Percentiles rank a stretch among this genome's conserved stretches.
These are phyloP conservation scores for Pelvicachromis taeniatus DNA, from an alignment of 2,113 vertebrate species.

Conservation along the genomic window DNA sequence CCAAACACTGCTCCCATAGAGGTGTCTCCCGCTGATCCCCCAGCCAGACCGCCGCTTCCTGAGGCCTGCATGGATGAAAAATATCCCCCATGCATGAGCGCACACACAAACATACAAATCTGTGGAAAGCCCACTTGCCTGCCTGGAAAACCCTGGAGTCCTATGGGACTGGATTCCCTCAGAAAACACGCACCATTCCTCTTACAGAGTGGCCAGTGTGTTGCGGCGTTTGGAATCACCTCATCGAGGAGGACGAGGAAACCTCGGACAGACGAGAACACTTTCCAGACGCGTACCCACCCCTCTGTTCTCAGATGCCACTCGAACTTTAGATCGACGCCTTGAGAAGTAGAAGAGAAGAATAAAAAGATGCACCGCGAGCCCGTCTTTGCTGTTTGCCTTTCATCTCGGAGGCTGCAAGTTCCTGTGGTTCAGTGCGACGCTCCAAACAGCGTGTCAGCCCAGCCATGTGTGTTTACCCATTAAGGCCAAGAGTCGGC, in stretches of 20 bases:
- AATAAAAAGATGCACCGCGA: background rate
- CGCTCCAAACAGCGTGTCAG: background rate
- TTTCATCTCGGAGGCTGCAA: constrained; percentile 20
- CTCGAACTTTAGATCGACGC: constrained; percentile 34
- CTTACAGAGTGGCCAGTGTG: constrained; percentile 61
- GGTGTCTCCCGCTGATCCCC: constrained; percentile 46
- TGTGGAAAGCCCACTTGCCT: constrained; percentile 58
- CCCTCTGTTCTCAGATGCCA: background rate
- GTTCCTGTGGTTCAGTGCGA: background rate
- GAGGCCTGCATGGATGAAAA: constrained; percentile 73
- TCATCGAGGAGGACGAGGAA: background rate
- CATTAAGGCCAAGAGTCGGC: constrained; percentile 26
- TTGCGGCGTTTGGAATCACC: constrained; percentile 14
- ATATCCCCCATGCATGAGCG: constrained; percentile 58
- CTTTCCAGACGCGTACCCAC: background rate
- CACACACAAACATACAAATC: constrained; percentile 26
- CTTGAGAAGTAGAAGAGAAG: constrained; percentile 1
- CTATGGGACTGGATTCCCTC: constrained; percentile 61
- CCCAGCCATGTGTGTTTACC: background rate
- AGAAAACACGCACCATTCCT: constrained; percentile 62
- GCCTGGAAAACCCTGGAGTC: constrained; percentile 59
- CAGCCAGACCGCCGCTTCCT: constrained; percentile 73
- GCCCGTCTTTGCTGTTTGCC: constrained; percentile 23
- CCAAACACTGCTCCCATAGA: constrained; percentile 54
- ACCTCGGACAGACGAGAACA: background rate